Percentiles rank a stretch among this genome's conserved stretches.
phyloP scores from a whole-genome alignment of 2,888 invertebrate genomes.

The Scaptomyza cyrtandrae region DNA sequence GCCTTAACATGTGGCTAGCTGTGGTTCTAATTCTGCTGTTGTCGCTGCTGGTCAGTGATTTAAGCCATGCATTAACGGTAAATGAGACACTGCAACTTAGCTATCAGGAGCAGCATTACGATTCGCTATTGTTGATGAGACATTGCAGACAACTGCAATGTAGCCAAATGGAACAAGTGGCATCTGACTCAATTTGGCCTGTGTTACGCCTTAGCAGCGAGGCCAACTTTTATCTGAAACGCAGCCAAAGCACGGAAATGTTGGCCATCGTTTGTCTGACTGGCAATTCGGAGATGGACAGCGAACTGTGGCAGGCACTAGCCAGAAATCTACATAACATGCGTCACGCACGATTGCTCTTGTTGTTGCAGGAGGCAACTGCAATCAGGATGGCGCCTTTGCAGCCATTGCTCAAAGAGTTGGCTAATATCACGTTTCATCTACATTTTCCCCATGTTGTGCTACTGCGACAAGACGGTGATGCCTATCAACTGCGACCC shows the following conservation, averaged over 20 bases:
- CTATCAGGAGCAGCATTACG: conserved; percentile 33
- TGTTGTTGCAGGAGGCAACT: conserved; percentile 28
- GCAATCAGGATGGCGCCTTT: neutral
- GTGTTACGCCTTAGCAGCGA: conserved; percentile 33
- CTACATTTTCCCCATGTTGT: conserved; percentile 45
- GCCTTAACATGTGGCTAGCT: conserved; percentile 33
- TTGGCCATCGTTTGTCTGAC: conserved; percentile 50
- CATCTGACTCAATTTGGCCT: conserved; percentile 25
- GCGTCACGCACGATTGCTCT: conserved; percentile 50
- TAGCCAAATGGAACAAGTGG: conserved; percentile 22
- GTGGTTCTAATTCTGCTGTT: conserved; percentile 26
- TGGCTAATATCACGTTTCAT: conserved; percentile 9
- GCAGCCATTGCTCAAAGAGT: neutral
- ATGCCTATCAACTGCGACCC: conserved; percentile 47
- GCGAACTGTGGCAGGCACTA: conserved; percentile 51
- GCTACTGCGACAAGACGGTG: conserved; percentile 6
- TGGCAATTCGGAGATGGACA: conserved; percentile 19
- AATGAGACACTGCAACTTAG: conserved; percentile 23
- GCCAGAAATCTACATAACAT: conserved; percentile 57
- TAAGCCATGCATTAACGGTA: conserved; percentile 14
- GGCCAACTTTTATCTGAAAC: conserved; percentile 31
- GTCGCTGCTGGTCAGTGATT: conserved; percentile 14
- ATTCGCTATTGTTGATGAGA: conserved; percentile 42
- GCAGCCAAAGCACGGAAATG: conserved; percentile 47
- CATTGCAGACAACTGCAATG: conserved; percentile 39